Conservation (phyloP, 2,797 vertebrate species). For the Nannoperca obscura region DNA sequence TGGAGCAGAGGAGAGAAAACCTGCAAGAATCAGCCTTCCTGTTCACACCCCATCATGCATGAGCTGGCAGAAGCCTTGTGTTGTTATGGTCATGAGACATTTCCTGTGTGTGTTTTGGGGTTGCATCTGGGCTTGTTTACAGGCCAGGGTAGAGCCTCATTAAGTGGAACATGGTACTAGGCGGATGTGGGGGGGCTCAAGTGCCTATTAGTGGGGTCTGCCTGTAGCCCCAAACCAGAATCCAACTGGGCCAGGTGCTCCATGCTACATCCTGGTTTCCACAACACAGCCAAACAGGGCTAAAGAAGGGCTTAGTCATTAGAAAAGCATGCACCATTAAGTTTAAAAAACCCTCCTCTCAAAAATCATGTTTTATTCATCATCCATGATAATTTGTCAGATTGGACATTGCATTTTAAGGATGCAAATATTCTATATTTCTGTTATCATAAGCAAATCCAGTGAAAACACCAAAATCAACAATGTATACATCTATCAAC, state of each 20-base stretch:
- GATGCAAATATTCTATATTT: not conserved
- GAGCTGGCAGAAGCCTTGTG: constrained; percentile 75
- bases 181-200: constrained; percentile 72
- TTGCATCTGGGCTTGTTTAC: constrained; percentile 87
- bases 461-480: constrained; percentile 18
- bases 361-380: constrained; percentile 26
- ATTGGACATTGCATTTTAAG: constrained; percentile 1
- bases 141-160: constrained; percentile 76
- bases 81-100: constrained; percentile 84
- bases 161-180: constrained; percentile 77
- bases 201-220: constrained; percentile 80
- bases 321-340: constrained; percentile 39
- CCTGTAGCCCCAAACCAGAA: constrained; percentile 78
- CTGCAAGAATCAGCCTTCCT: constrained; percentile 82
- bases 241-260: constrained; percentile 79
- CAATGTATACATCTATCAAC: not conserved
- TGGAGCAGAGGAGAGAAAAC: constrained; percentile 75
- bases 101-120: constrained; percentile 85
- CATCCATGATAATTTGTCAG: constrained; percentile 4
- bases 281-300: constrained; percentile 56
- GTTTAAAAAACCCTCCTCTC: constrained; percentile 1
- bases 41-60: constrained; percentile 81
- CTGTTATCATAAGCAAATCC: constrained; percentile 7
- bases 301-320: constrained; percentile 52
- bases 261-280: constrained; percentile 54